A percentile compares a stretch with the other conserved stretches of the same genome.
Evolutionary conservation across 1,140 invertebrate species (phyloP).

Genomic region (Probaryconus sp.): DNA sequence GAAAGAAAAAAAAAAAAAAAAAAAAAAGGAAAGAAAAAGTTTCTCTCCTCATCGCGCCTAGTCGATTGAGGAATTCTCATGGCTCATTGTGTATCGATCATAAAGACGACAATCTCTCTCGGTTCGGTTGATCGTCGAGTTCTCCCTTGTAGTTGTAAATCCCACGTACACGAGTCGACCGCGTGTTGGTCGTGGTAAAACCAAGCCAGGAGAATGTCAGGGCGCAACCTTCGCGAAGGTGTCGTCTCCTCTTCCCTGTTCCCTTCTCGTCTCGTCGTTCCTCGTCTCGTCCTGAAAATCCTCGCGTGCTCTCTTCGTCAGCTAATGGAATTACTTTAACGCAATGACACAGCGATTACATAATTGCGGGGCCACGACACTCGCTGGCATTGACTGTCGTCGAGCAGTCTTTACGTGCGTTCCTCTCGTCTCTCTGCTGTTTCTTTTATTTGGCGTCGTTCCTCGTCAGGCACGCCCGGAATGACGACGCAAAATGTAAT

Average conservation of each 20-base stretch:
- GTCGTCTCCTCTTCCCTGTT: slow-evolving; percentile 13
- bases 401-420: slow-evolving; percentile 55
- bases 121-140: no score
- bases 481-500: slow-evolving; percentile 53
- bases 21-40: no score
- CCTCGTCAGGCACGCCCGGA: slow-evolving; percentile 52
- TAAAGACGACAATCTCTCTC: slow-evolving; percentile 38
- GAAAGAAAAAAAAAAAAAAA: no score
- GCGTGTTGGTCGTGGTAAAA: slow-evolving; percentile 29
- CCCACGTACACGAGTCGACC: slow-evolving; percentile 36
- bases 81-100: slow-evolving; percentile 52
- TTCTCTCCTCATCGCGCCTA: slow-evolving; percentile 25
- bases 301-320: slow-evolving; percentile 65
- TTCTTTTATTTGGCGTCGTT: slow-evolving; percentile 41
- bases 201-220: slow-evolving; percentile 52
- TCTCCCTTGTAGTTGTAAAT: slow-evolving; percentile 55
- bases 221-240: slow-evolving; percentile 57
- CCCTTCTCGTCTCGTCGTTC: slow-evolving; percentile 9
- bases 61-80: slow-evolving; percentile 41
- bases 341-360: slow-evolving; percentile 77
- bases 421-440: slow-evolving; percentile 24
- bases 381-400: slow-evolving; percentile 59
- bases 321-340: slow-evolving; percentile 78
- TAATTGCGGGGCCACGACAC: slow-evolving; percentile 71
- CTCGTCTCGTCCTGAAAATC: slow-evolving; percentile 19